Evolutionary conservation across 2,113 vertebrate species (phyloP).

Genomic region (Fregata magnificens): DNA sequence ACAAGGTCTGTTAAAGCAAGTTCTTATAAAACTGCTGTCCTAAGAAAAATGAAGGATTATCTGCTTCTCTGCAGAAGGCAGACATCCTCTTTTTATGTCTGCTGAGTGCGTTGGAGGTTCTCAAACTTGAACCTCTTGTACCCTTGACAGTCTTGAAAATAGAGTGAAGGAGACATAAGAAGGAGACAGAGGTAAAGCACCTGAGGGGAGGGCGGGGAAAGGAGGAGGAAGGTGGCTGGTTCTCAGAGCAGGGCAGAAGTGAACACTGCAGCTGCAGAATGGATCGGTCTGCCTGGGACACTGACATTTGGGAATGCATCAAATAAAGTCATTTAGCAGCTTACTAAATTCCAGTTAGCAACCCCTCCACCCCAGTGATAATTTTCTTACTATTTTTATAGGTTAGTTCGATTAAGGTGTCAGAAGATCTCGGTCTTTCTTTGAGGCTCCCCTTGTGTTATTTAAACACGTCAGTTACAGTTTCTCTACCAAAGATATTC

Average conservation of each 20-base stretch:
- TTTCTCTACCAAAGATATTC: background rate
- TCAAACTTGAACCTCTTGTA: background rate
- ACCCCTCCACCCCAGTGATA: background rate
- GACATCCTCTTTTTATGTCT: background rate
- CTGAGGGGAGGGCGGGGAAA: background rate
- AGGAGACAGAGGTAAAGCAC: background rate
- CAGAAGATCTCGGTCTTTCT: background rate
- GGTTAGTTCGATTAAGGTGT: background rate
- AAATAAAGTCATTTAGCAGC: background rate
- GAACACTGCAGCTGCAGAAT: background rate
- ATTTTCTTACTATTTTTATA: background rate
- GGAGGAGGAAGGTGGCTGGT: background rate
- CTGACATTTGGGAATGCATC: background rate
- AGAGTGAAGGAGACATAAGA: background rate
- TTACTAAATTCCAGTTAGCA: background rate
- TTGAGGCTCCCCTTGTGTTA: background rate
- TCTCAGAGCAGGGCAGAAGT: background rate
- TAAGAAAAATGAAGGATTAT: conserved; percentile 13
- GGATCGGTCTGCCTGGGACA: background rate
- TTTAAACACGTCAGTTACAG: background rate
- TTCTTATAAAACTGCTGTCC: background rate
- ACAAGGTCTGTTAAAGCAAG: conserved; percentile 11
- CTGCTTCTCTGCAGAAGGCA: conserved; percentile 1
- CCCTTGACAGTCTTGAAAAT: background rate
- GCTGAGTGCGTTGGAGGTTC: background rate